Evolutionary conservation across 1,140 invertebrate genomes (phyloP), one percentile per base, ranked within the genome.

Genomic region (Ceratitis capitata): DNA sequence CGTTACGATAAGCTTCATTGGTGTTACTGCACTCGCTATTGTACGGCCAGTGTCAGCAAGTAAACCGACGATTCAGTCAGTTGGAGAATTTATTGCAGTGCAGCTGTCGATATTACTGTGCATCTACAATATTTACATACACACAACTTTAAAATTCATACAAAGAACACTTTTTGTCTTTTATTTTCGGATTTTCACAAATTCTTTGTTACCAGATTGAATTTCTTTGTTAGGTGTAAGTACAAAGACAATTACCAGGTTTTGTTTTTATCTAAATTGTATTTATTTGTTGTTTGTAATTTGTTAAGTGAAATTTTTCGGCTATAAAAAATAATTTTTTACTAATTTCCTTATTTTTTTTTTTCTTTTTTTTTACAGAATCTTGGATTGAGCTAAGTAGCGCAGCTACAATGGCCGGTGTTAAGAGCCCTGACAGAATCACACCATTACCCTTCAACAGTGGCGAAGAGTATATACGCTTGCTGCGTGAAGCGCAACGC

Each of bases 301-400:
- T 39, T 19, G 10, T 42, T 42, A 35, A 23, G 32, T 74, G 12
- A 74, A 32, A 26, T 74, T 83, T 51, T 83, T 19, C n/a, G n/a
- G 19, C 32, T 29, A 16, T 47, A 6, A 78, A 78, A 42, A 82
- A 82, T 82, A 26, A n/a, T 23, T 47, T 49, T 61, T 49, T 85
- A 61, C 0, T 85, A 23, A 56, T 82, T 78, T 56, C 9, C 26
- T 45, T 56, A 16, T 12, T 82, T 56, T 45, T 83, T n/a, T 32
- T 86, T 39, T 87, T 84, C 84, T n/a, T 85, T 12, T 88, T 91
- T 32, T 87, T 91, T 93, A 12, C 93, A 97, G 97, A 97, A 92
- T 97, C 97, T 84, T 97, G 97, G 97, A 96, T 97, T 87, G 96
- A 97, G 88, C 89, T 97, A 87, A 95, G 94, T 88, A 90, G 92